Conservation (phyloP, 1,140 invertebrate genomes). For the Drosophila kohkoa region DNA sequence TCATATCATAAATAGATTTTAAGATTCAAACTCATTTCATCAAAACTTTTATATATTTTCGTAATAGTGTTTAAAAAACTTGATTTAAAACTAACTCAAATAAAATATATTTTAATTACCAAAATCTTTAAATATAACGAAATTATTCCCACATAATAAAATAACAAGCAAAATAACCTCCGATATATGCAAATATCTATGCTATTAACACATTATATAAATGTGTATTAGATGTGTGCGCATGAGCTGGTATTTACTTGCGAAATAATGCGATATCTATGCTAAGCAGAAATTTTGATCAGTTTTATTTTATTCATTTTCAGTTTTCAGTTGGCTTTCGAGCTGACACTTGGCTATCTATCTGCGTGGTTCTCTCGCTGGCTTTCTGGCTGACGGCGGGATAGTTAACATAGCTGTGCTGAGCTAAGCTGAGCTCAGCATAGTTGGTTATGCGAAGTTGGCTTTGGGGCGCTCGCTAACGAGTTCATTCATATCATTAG, state of each 20-base stretch:
- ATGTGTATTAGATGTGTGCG: not conserved
- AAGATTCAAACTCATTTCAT: too few relatives aligned
- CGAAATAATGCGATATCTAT: conserved; percentile 44
- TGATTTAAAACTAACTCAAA: too few relatives aligned
- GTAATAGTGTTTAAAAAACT: too few relatives aligned
- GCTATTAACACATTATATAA: not conserved
- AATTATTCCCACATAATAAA: not conserved
- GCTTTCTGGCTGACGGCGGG: not conserved
- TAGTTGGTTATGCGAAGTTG: conserved; percentile 2
- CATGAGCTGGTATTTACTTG: not conserved
- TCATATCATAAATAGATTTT: too few relatives aligned
- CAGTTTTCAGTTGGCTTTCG: conserved; percentile 2
- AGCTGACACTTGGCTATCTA: conserved; percentile 46
- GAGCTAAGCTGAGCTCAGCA: not conserved
- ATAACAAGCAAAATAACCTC: not conserved
- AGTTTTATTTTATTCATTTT: conserved; percentile 13
- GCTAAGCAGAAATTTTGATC: conserved; percentile 56
- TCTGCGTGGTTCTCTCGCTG: conserved; percentile 32
- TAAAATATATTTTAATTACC: too few relatives aligned
- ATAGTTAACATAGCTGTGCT: not conserved
- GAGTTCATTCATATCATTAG: conserved; percentile 79
- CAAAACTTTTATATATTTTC: too few relatives aligned
- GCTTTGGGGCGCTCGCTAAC: conserved; percentile 47
- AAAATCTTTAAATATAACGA: not conserved
- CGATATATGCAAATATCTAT: not conserved